Evolutionary conservation across 2,888 invertebrate species (phyloP).

Genomic region (Dorcus hopei): DNA sequence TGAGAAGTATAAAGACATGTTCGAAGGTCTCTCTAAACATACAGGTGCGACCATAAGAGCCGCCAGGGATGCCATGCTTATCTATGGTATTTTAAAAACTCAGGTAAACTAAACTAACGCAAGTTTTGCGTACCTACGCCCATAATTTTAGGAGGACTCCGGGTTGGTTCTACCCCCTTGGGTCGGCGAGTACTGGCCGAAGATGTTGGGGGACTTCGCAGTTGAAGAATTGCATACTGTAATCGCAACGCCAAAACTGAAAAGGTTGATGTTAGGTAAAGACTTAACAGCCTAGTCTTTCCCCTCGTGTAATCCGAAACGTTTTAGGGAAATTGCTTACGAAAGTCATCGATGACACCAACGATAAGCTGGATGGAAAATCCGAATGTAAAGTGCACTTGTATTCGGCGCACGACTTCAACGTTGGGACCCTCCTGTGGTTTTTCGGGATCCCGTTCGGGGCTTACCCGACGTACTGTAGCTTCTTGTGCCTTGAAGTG

Average conservation of each 20-base stretch:
- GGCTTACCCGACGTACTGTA: constrained; percentile 38
- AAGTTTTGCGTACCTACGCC: no score
- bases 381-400: constrained; percentile 3
- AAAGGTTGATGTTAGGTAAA: constrained; percentile 47
- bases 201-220: constrained; percentile 39
- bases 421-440: constrained; percentile 4
- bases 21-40: constrained; percentile 12
- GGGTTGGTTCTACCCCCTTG: constrained; percentile 46
- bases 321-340: constrained; percentile 4
- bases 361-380: not conserved
- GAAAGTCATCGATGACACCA: constrained; percentile 7
- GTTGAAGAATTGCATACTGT: constrained; percentile 43
- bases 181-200: constrained; percentile 41
- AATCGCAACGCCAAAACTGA: constrained; percentile 39
- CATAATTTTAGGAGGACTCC: constrained; percentile 31
- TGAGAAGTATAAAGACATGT: constrained; percentile 8
- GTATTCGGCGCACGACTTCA: constrained; percentile 12
- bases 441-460: constrained; percentile 41
- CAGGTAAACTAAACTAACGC: not conserved
- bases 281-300: not conserved
- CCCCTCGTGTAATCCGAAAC: not conserved
- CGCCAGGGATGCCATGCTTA: constrained; percentile 7
- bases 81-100: constrained; percentile 13
- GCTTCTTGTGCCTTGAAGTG: constrained; percentile 34
- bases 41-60: constrained; percentile 11